Evolutionary conservation across 2,888 invertebrate genomes (phyloP).

Genomic region (Dolomedes plantarius): DNA sequence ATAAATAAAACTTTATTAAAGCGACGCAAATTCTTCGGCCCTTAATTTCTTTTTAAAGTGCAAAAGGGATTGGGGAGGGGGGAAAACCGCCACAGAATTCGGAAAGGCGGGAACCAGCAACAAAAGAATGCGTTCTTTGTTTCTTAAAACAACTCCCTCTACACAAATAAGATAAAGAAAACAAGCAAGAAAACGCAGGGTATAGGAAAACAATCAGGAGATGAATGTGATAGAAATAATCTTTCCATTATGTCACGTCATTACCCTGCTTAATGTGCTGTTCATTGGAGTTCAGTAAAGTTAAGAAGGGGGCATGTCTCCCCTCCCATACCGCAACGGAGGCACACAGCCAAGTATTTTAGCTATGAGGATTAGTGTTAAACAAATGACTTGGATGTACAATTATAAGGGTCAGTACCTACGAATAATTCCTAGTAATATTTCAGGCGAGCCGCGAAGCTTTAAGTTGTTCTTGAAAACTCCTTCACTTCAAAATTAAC

Average conservation of each 20-base stretch:
- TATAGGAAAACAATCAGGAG: constrained; percentile 72
- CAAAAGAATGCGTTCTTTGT: constrained; percentile 60
- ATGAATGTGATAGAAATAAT: constrained; percentile 72
- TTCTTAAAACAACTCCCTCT: constrained; percentile 63
- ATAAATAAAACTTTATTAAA: constrained; percentile 39
- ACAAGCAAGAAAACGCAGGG: constrained; percentile 54
- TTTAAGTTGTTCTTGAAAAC: constrained; percentile 61
- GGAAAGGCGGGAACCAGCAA: constrained; percentile 35
- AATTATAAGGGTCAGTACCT: constrained; percentile 71
- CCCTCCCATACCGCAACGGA: constrained; percentile 47
- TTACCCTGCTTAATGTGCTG: constrained; percentile 68
- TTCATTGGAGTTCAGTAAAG: constrained; percentile 65
- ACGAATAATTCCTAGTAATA: constrained; percentile 66
- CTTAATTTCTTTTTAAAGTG: constrained; percentile 68
- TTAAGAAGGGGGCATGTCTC: constrained; percentile 24
- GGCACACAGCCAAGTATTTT: constrained; percentile 66
- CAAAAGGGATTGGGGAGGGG: not conserved
- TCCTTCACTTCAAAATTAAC: constrained; percentile 65
- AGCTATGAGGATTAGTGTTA: constrained; percentile 63
- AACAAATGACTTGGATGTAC: constrained; percentile 72
- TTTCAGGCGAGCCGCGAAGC: constrained; percentile 46
- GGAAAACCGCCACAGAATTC: constrained; percentile 31
- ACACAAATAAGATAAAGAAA: constrained; percentile 62
- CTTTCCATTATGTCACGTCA: constrained; percentile 70
- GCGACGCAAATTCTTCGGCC: constrained; percentile 25